Conservation (phyloP, 2,113 vertebrate species). For the Coryphaenoides rupestris region DNA sequence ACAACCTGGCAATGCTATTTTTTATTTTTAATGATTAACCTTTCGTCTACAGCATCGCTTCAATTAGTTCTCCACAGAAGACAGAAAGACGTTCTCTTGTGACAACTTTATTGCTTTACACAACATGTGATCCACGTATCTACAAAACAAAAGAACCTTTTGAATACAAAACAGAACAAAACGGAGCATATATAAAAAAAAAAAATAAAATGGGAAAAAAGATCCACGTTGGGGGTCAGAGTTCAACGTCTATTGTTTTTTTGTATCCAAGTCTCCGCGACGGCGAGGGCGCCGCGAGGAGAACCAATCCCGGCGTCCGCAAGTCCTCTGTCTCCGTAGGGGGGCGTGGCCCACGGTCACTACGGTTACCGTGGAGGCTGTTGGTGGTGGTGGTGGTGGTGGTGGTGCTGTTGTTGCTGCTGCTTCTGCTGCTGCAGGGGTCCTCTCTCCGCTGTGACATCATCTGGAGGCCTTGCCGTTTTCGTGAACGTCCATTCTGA, state of each 20-base stretch:
- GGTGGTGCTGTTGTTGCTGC: no score
- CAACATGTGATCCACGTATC: slow-evolving; percentile 53
- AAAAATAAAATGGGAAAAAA: no score
- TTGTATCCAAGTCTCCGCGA: slow-evolving; percentile 13
- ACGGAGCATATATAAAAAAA: slow-evolving; percentile 12
- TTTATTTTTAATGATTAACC: no score
- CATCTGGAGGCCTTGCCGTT: slow-evolving; percentile 93
- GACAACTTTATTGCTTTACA: slow-evolving; percentile 62
- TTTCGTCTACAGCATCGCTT: neutral
- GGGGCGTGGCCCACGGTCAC: neutral
- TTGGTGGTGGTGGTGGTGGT: no score
- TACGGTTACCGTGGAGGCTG: neutral
- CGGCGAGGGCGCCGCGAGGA: neutral
- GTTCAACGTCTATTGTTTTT: slow-evolving; percentile 23
- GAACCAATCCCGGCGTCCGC: slow-evolving; percentile 14
- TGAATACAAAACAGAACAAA: slow-evolving; percentile 60
- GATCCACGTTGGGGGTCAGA: slow-evolving; percentile 34
- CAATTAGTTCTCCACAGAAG: neutral
- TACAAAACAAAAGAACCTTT: slow-evolving; percentile 59
- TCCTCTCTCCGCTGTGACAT: slow-evolving; percentile 41
- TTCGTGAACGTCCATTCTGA: slow-evolving; percentile 89
- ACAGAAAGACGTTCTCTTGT: slow-evolving; percentile 2
- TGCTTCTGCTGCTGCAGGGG: neutral
- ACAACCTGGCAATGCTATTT: no score
- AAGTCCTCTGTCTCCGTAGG: slow-evolving; percentile 16